Evolutionary conservation across 2,888 invertebrate genomes (phyloP).

Genomic region (Lepetodrilus schrolli): DNA sequence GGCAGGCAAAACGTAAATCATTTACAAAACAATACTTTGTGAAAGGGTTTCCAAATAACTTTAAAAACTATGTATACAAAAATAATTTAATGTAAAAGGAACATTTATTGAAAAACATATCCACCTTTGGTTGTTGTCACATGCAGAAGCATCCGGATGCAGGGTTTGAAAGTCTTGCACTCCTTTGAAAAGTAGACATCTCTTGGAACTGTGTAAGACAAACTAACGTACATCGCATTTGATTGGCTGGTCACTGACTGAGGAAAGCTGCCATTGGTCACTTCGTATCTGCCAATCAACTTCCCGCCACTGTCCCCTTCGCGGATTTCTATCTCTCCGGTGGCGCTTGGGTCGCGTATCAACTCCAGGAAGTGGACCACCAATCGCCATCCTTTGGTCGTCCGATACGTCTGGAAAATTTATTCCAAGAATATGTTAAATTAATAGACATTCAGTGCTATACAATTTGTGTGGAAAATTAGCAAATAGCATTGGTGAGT

Average conservation of each 20-base stretch:
- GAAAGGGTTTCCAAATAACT: background rate
- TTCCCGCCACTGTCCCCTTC: constrained; percentile 78
- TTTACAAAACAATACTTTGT: background rate
- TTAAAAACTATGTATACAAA: background rate
- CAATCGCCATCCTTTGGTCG: constrained; percentile 82
- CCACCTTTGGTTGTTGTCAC: constrained; percentile 68
- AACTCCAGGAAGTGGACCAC: constrained; percentile 91
- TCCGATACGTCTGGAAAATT: constrained; percentile 53
- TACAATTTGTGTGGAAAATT: too few species aligned
- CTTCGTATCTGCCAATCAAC: constrained; percentile 82
- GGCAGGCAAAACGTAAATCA: too few species aligned
- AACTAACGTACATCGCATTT: constrained; percentile 87
- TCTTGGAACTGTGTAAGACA: constrained; percentile 76
- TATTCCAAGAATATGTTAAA: too few species aligned
- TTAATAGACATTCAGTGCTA: too few species aligned
- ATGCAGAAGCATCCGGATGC: constrained; percentile 61
- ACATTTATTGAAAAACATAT: constrained; percentile 70
- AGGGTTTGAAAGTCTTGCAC: constrained; percentile 56
- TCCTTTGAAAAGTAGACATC: background rate
- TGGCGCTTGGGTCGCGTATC: constrained; percentile 80
- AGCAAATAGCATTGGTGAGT: too few species aligned
- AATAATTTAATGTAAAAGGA: background rate
- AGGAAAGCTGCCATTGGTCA: constrained; percentile 90
- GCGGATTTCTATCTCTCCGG: constrained; percentile 76
- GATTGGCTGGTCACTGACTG: constrained; percentile 84